Percentiles rank a stretch among this genome's conserved stretches.
phyloP scores from a whole-genome alignment of 2,113 vertebrate species.

The Sylvia atricapilla region DNA sequence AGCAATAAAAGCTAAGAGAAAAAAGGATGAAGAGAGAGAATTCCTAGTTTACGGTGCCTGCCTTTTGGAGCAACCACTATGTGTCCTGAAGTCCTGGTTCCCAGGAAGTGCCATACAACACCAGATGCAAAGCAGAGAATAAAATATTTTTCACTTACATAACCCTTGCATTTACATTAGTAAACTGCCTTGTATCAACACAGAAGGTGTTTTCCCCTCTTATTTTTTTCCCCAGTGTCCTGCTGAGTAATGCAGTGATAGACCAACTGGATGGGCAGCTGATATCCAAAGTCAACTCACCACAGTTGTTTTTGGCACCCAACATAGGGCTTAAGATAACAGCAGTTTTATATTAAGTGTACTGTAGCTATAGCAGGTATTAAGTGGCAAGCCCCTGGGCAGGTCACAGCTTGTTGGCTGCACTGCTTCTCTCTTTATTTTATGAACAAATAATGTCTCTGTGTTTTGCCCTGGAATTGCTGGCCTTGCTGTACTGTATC shows the following conservation, averaged over 20 bases:
- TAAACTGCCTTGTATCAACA: background rate
- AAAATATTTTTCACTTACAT: background rate
- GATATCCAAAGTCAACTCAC: background rate
- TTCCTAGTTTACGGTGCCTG: background rate
- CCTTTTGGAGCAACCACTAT: background rate
- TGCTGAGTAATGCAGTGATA: background rate
- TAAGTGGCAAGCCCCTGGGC: background rate
- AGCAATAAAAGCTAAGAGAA: background rate
- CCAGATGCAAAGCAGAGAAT: background rate
- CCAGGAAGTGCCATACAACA: background rate
- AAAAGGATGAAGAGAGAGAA: background rate
- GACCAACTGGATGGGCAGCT: background rate
- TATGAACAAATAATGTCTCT: background rate
- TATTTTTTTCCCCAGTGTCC: background rate
- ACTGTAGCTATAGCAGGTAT: background rate
- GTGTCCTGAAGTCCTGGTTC: background rate
- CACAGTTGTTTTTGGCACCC: background rate
- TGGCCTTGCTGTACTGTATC: background rate
- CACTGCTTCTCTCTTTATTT: background rate
- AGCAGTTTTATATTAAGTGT: background rate
- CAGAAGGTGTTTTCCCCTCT: background rate
- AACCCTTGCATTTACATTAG: background rate
- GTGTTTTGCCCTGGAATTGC: background rate
- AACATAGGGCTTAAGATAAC: background rate
- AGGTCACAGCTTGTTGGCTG: background rate